Conservation (phyloP, 2,888 invertebrate genomes). For the Eucriotettix oculatus region DNA sequence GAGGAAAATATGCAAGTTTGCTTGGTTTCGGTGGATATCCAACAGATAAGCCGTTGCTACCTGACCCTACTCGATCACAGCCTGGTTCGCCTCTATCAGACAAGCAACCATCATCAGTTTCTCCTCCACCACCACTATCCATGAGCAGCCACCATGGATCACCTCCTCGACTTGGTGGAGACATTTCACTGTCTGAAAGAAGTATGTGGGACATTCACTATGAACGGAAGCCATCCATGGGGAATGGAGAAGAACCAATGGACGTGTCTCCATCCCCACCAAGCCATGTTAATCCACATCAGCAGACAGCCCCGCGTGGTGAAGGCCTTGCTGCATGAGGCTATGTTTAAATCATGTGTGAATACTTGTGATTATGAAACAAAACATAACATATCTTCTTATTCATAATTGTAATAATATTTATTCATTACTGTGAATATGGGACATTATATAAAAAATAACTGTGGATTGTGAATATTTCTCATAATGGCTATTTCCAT, state of each 20-base stretch:
- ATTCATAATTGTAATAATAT: constrained; percentile 6
- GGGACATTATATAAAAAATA: not conserved
- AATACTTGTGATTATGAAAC: not conserved
- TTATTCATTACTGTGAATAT: constrained; percentile 4
- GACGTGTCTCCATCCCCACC: constrained; percentile 15
- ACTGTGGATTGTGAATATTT: constrained; percentile 5
- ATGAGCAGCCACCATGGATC: constrained; percentile 33
- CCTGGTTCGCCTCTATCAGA: constrained; percentile 31
- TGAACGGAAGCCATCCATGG: constrained; percentile 31
- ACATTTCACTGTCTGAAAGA: constrained; percentile 13
- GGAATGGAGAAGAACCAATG: constrained; percentile 21
- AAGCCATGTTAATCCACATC: constrained; percentile 22
- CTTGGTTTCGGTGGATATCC: constrained; percentile 58
- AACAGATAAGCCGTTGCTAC: constrained; percentile 33
- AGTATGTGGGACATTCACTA: constrained; percentile 39
- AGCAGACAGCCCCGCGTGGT: constrained; percentile 36
- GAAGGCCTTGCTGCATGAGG: constrained; percentile 47
- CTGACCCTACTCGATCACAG: constrained; percentile 18
- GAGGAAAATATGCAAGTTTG: constrained; percentile 47
- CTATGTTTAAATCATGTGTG: not conserved
- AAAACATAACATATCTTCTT: constrained; percentile 8
- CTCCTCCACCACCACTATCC: constrained; percentile 15
- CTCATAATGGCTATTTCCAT: constrained; percentile 5
- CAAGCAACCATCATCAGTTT: constrained; percentile 26
- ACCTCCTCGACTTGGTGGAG: constrained; percentile 3